Evolutionary conservation across 2,888 invertebrate species (phyloP).

Genomic region (Lithosia quadra): DNA sequence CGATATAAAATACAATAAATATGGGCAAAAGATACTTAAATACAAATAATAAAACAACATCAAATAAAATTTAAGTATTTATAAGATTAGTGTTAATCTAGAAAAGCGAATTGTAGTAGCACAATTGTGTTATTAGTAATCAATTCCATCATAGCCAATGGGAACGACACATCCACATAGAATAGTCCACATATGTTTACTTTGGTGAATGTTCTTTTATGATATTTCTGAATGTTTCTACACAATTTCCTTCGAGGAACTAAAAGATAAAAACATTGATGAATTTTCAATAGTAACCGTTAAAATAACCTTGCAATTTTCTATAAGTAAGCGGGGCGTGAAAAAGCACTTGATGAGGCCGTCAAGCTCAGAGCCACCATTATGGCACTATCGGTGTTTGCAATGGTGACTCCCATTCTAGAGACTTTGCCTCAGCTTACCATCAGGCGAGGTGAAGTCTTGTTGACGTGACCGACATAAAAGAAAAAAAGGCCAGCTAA

Average conservation of each 20-base stretch:
- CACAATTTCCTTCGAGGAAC: neutral
- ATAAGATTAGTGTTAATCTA: neutral
- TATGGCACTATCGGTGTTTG: no score
- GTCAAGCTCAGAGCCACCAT: no score
- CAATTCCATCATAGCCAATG: neutral
- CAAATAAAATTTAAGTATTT: neutral
- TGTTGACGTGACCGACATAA: no score
- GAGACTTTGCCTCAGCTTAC: no score
- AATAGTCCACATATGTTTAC: neutral
- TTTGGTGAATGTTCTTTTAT: neutral
- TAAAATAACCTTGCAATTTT: neutral
- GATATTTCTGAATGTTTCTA: neutral
- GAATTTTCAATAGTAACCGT: neutral
- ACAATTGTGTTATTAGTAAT: neutral
- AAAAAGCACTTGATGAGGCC: no score
- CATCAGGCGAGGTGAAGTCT: no score
- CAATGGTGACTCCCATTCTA: no score
- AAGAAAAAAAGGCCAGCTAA: no score
- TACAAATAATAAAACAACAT: constrained; percentile 72
- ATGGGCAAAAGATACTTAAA: constrained; percentile 60
- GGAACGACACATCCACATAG: neutral
- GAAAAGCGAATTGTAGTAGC: neutral
- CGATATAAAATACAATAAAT: no score
- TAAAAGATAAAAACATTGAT: neutral
- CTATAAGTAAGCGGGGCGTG: no score